Evolutionary conservation across 2,113 vertebrate species (phyloP), one percentile per base, ranked within the genome.

Genomic region (Caretta caretta): DNA sequence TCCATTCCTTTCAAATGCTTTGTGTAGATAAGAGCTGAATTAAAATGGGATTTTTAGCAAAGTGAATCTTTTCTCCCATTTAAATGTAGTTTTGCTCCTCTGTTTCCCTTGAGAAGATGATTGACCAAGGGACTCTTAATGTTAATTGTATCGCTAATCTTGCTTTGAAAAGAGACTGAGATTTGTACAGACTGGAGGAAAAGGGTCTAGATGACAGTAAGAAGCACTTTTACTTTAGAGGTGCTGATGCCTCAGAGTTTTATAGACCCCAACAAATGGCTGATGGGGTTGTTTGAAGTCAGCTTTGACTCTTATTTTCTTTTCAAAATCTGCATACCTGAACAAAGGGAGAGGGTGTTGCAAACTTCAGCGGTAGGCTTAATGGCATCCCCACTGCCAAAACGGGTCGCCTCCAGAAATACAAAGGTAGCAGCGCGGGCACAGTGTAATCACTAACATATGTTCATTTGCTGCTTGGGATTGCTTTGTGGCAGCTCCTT

Each of bases 291-390:
- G 48, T 75, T 29, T 53, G 50, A 50, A 53, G 65, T 75, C n/a
- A 95, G 4, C 50, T 1, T 0, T 38, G 95, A 35, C 35, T 90
- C 16, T 89, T 1, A 38, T 69, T 38, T 24, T 7, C 19, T 88
- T 93, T 92, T 51, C 42, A 80, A 56, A 86, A 48, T 78, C 83
- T 16, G 12, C 90, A 25, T 11, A 72, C 7, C 20, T 72, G 17
- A 2, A 9, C 17, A 4, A 0, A 13, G 46, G 16, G 42, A 88
- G 17, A 87, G 81, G n/a, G 31, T 79, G 19, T 53, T 93, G 59
- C 49, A 89, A 84, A 50, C n/a, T 84, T 46, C 80, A 2, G 0
- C 12, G 11, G 53, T 0, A 0, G 20, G 54, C 4, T 5, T 8
- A 49, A 51, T 19, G n/a, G 20, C 3, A 0, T 87, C 54, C n/a